Conservation (phyloP, 2,888 invertebrate genomes). For the Epinotia brunnichana region DNA sequence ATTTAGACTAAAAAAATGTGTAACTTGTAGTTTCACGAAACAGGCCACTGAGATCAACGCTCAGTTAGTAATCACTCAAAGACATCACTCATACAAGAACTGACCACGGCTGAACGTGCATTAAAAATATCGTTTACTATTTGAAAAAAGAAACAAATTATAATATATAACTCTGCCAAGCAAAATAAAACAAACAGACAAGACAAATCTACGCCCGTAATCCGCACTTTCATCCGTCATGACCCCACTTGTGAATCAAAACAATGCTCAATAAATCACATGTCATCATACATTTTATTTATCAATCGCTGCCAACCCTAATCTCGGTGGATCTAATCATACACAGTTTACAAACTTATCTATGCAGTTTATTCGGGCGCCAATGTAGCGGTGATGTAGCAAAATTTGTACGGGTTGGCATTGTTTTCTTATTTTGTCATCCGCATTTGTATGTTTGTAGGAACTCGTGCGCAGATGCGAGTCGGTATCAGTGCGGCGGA, state of each 20-base stretch:
- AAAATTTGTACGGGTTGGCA: neutral
- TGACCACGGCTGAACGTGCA: no score
- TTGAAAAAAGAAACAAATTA: neutral
- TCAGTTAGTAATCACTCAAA: no score
- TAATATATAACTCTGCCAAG: slow-evolving; percentile 8
- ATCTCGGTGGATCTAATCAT: slow-evolving; percentile 75
- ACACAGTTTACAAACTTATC: slow-evolving; percentile 55
- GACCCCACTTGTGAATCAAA: slow-evolving; percentile 45
- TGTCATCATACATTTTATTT: slow-evolving; percentile 44
- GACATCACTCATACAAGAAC: no score
- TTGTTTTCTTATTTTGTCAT: neutral
- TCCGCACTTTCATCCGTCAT: slow-evolving; percentile 42
- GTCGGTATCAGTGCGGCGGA: slow-evolving; percentile 55
- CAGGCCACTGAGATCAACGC: no score
- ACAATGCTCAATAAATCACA: slow-evolving; percentile 44
- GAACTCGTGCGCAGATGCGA: slow-evolving; percentile 66
- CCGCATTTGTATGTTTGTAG: slow-evolving; percentile 18
- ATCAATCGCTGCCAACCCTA: slow-evolving; percentile 51
- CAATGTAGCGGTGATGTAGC: neutral
- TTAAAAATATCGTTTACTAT: neutral
- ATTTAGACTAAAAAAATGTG: no score
- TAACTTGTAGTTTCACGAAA: no score
- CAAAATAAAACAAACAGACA: slow-evolving; percentile 40
- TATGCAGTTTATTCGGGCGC: neutral
- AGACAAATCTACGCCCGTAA: slow-evolving; percentile 42